Evolutionary conservation across 2,888 invertebrate species (phyloP), one percentile per base, ranked within the genome.

Genomic region (Serripes groenlandicus): DNA sequence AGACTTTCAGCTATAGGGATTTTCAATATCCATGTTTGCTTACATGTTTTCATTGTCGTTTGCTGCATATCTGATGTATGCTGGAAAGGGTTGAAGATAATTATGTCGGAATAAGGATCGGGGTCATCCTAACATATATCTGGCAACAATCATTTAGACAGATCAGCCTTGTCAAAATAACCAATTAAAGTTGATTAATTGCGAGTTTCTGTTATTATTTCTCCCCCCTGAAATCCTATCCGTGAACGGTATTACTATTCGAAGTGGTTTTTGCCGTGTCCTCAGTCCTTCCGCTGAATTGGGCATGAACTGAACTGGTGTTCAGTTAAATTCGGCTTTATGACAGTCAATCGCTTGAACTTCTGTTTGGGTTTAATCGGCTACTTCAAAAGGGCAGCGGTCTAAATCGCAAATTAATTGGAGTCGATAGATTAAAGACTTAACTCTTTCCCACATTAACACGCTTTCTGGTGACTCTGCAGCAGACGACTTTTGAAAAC

Each of bases 321-420:
- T 60, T 60, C 30, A n/a, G 56, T n/a, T 56, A 26, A 5, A 56
- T 1, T 62, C 21, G 34, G 21, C 5, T 37, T 66, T 42, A 66
- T 28, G 26, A 42, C 42, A 1, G 26, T 37, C 66, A 26, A 66
- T 42, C n/a, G 66, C 28, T 66, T 66, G 66, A 66, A 66, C 66
- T 66, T 37, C 42, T 66, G 66, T 42, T 42, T 26, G 42, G 66
- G 37, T 66, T 66, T 42, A 66, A 66, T 66, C 66, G 66, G 42
- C 66, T 34, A 26, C 66, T 5, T 42, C 42, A 42, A 66, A 66
- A 66, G 66, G 66, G 42, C 37, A 37, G 37, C 42, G 66, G 3
- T 37, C 66, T 66, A 66, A 66, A 66, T 66, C 66, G 34, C 42
- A 28, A 66, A 66, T 66, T 66, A 42, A 66, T 66, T 66, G 66